Evolutionary conservation across 2,797 vertebrate species (phyloP), one percentile per base, ranked within the genome.

Genomic region (Pangasius krempfi): DNA sequence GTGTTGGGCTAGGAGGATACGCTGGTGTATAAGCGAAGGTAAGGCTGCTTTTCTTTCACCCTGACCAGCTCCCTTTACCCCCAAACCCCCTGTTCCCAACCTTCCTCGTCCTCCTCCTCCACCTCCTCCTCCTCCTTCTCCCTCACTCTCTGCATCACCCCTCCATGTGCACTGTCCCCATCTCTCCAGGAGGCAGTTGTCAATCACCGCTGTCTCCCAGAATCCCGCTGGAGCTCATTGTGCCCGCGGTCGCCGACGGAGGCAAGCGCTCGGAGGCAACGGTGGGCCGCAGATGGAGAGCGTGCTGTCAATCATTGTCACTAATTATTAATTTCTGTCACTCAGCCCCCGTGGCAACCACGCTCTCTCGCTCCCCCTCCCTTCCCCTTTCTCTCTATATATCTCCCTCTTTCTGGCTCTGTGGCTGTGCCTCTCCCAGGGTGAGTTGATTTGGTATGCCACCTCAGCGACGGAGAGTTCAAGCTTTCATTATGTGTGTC

Each of bases 241-340:
- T 97, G 97, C 98, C 97, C 94, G 96, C 96, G 97, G 97, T 98
- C 97, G 97, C 95, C 91, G 93, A 96, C 95, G 97, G 95, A 97
- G 97, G 96, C 94, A 97, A 97, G 96, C 94, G 97, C 98, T 97
- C 97, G 95, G 94, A 95, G 98, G 97, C 97, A 96, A 94, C 96
- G 94, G 89, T 96, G 97, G 96, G 97, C 96, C 95, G 96, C 97
- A 97, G 97, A 97, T 97, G 97, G 98, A 98, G 97, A 95, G 97
- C 95, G 96, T 92, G 92, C 98, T 98, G 98, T 98, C 98, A 99
- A 98, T 99, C 98, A 99, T 97, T 99, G 98, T 99, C 98, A 99
- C 98, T 99, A 98, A 99, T 99, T 99, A 99, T 99, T 99, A 99
- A 98, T 98, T 98, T 98, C 98, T 99, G 98, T 99, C 98, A 99